Base-by-base conservation (phyloP, 2,113 vertebrate species). In the Calyptomena viridis region DNA sequence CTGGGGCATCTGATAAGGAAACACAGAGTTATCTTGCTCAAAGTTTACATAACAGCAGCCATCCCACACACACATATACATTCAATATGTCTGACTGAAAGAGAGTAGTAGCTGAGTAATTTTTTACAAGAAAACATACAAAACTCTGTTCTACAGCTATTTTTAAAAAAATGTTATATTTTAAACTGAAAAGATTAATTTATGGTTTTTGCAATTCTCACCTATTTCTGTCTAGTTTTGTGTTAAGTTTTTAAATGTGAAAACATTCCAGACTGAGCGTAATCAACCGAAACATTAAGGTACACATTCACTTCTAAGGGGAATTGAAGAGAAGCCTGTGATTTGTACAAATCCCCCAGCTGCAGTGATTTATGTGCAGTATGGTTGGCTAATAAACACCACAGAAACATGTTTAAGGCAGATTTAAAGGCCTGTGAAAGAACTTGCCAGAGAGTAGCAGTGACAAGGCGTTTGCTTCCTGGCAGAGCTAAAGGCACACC, bases 1-100 rank as follows among this genome's bases (percentile, higher is more conserved):
- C 75, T 83, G 75, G 24, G 63, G 28, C 42, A 95, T 81, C 87
- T 90, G 85, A 92, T 94, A 95, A 91, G 78, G 50, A 80, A 90
- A 47, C 47, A 59, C 49, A 55, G 58, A 21, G 8, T 77, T 86
- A 86, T 59, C 90, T 88, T n/a, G 23, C 81, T 74, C 75, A 73
- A 83, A 81, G 64, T 68, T 91, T 94, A 79, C 3, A 94, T 62
- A 85, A 31, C 64, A 89, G 47, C 49, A 74, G 68, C 47, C 77
- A 81, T 49, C 52, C 31, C 55, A 0, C 64, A 23, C 40, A 52
- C 14, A 23, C 20, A 59, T 5, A 62, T 2, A 60, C 30, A 50
- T 50, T 58, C 37, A 91, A 73, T 2, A 9, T 4, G 8, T 77
- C 31, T 52, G 30, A 76, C 58, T 66, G 53, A 93, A 83, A 27